phyloP scores from a whole-genome alignment of 2,797 vertebrate species.

The Euthynnus affinis region DNA sequence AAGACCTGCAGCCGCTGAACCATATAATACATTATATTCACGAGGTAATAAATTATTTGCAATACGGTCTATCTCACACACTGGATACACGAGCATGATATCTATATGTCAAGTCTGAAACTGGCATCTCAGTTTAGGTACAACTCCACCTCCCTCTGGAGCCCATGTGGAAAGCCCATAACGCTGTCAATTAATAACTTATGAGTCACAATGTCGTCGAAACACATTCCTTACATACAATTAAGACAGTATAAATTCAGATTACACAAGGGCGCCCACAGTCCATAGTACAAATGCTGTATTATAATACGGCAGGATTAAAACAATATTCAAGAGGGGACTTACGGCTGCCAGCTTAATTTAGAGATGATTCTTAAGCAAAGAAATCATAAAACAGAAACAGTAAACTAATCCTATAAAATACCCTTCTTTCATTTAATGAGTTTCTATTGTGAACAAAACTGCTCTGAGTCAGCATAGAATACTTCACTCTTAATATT shows the following conservation, averaged over 20 bases:
- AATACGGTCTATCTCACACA: conserved; percentile 22
- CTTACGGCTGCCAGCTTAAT: conserved; percentile 47
- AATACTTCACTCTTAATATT: conserved; percentile 10
- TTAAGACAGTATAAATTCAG: conserved; percentile 32
- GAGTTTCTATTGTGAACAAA: conserved; percentile 13
- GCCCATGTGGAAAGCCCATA: conserved; percentile 30
- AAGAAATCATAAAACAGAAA: conserved; percentile 51
- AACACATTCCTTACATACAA: conserved; percentile 28
- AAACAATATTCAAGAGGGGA: conserved; percentile 25
- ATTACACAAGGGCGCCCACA: conserved; percentile 16
- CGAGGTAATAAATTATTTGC: conserved; percentile 51
- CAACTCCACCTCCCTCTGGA: conserved; percentile 5
- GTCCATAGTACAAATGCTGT: conserved; percentile 6
- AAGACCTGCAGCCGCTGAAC: conserved; percentile 43
- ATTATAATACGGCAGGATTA: conserved; percentile 44
- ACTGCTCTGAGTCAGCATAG: conserved; percentile 2
- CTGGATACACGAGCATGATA: neutral
- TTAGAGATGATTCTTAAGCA: conserved; percentile 43
- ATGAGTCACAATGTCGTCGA: conserved; percentile 24
- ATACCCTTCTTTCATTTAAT: conserved; percentile 38
- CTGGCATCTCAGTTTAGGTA: neutral
- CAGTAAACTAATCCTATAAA: conserved; percentile 27
- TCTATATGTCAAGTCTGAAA: conserved; percentile 39
- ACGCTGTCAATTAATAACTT: conserved; percentile 64
- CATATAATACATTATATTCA: conserved; percentile 31